Percentiles rank a stretch among this genome's conserved stretches.
phyloP scores from a whole-genome alignment of 1,140 invertebrate genomes.

The Pogonus chalceus region DNA sequence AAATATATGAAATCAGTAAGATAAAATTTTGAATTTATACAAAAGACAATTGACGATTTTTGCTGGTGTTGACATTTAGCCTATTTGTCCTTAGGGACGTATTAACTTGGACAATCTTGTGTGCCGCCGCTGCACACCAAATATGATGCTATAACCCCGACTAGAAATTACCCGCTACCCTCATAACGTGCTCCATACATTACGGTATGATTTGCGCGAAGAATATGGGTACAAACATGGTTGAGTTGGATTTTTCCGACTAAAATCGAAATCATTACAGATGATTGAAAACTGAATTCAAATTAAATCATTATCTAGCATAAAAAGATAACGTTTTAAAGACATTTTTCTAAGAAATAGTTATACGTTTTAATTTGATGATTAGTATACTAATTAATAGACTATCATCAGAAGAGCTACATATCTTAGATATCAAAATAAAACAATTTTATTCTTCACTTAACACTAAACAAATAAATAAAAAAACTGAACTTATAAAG shows the following conservation, averaged over 20 bases:
- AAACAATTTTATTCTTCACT: no score
- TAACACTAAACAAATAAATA: no score
- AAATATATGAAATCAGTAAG: not conserved
- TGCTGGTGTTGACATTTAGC: slow-evolving; percentile 27
- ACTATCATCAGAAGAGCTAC: no score
- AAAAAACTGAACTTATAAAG: no score
- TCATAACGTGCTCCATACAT: not conserved
- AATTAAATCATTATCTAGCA: no score
- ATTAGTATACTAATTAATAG: no score
- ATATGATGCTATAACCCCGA: not conserved
- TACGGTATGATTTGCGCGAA: not conserved
- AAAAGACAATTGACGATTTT: not conserved
- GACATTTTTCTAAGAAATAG: no score
- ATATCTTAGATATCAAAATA: no score
- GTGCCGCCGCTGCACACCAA: slow-evolving; percentile 18
- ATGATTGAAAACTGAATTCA: slow-evolving; percentile 12
- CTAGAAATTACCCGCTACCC: slow-evolving; percentile 2
- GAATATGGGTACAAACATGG: not conserved
- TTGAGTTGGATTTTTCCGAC: not conserved
- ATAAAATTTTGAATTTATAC: not conserved
- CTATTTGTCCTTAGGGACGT: slow-evolving; percentile 29
- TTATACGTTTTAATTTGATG: no score
- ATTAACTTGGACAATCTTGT: slow-evolving; percentile 32
- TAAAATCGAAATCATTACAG: not conserved
- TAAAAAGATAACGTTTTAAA: no score